phyloP scores from a whole-genome alignment of 1,140 invertebrate genomes.

The Cydia pomonella region DNA sequence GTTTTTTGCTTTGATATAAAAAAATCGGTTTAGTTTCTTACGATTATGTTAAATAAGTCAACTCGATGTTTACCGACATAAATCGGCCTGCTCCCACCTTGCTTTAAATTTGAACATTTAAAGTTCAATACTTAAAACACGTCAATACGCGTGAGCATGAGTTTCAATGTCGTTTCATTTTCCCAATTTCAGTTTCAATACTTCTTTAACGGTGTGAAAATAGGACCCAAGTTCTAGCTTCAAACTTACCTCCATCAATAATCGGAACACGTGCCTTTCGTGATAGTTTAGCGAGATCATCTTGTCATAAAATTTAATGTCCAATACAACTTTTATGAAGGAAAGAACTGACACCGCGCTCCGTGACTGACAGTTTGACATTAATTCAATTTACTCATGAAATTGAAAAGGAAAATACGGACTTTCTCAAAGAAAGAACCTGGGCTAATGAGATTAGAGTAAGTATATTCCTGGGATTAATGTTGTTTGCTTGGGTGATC shows the following conservation, averaged over 20 bases:
- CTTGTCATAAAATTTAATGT: neutral
- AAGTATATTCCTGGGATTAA: neutral
- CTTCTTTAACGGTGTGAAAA: neutral
- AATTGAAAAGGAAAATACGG: neutral
- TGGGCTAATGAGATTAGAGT: slow-evolving; percentile 1
- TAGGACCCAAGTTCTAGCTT: neutral
- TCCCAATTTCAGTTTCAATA: neutral
- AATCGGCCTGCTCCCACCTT: too few relatives aligned
- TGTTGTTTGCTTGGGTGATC: neutral
- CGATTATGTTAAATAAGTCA: too few relatives aligned
- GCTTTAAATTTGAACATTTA: too few relatives aligned
- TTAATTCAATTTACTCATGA: neutral
- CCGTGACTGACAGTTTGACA: slow-evolving; percentile 16
- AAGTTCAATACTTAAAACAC: too few relatives aligned
- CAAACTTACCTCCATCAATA: neutral
- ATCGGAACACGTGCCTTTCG: neutral
- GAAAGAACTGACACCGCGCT: slow-evolving; percentile 5
- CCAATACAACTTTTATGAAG: slow-evolving; percentile 1
- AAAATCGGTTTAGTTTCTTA: too few relatives aligned
- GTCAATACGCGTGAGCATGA: too few relatives aligned
- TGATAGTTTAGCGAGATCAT: neutral
- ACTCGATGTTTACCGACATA: too few relatives aligned
- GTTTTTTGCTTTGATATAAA: too few relatives aligned
- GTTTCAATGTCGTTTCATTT: too few relatives aligned
- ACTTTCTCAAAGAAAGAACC: neutral